Evolutionary conservation across 2,113 vertebrate species (phyloP).

Genomic region (western clawed frog (Xenopus tropicalis)): UCB_Xtro_10.0 CM004449.2:79189001-79189500

Average conservation of each 20-base stretch:
- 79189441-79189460: no score
- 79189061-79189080: conserved; percentile 10
- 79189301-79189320: no score
- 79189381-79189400: no score
- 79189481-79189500: no score
- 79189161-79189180: not conserved
- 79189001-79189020: conserved; percentile 52
- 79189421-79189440: no score
- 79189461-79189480: no score
- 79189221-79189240: not conserved
- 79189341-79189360: no score
- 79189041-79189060: conserved; percentile 45
- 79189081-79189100: conserved; percentile 30
- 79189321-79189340: no score
- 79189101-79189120: conserved; percentile 37
- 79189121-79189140: conserved; percentile 26
- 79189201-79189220: not conserved
- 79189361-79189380: no score
- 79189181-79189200: not conserved
- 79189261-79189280: not conserved
- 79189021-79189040: conserved; percentile 24
- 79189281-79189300: no score
- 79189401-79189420: no score
- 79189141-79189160: conserved; percentile 9
- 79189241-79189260: not conserved